Conservation (phyloP, 2,888 invertebrate species). For the Metallyticus violacea region DNA sequence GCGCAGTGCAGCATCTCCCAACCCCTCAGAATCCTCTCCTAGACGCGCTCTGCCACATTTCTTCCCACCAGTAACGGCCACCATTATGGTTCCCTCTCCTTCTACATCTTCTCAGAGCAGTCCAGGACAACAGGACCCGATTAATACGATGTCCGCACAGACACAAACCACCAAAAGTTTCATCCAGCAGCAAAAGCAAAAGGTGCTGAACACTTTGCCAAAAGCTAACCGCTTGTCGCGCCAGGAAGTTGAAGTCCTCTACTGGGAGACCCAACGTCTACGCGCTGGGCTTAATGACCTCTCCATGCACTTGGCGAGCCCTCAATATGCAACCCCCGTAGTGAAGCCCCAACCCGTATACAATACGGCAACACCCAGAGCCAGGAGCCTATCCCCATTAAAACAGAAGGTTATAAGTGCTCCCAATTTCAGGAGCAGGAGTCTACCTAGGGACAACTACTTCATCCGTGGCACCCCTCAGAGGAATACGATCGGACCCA, state of each 20-base stretch:
- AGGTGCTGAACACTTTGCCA: not conserved
- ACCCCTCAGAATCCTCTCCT: not conserved
- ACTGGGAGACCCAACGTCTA: constrained; percentile 28
- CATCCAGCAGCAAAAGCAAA: not conserved
- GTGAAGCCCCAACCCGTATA: constrained; percentile 21
- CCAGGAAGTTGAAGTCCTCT: constrained; percentile 28
- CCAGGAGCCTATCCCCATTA: constrained; percentile 49
- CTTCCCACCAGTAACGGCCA: not conserved
- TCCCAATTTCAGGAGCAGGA: constrained; percentile 45
- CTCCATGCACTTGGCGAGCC: not conserved
- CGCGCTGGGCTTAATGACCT: not conserved
- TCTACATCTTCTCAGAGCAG: not conserved
- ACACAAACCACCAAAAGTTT: constrained; percentile 2
- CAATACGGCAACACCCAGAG: not conserved
- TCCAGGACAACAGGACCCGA: not conserved
- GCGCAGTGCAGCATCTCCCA: not conserved
- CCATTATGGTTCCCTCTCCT: not conserved
- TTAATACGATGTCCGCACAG: not conserved
- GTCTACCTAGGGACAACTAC: constrained; percentile 42
- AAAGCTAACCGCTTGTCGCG: not conserved
- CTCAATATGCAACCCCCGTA: not conserved
- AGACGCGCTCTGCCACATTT: not conserved
- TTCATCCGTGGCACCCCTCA: constrained; percentile 22
- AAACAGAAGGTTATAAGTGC: constrained; percentile 42
- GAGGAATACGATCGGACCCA: constrained; percentile 28